phyloP scores from a whole-genome alignment of 1,140 invertebrate genomes.

The Drosophila nannoptera region DNA sequence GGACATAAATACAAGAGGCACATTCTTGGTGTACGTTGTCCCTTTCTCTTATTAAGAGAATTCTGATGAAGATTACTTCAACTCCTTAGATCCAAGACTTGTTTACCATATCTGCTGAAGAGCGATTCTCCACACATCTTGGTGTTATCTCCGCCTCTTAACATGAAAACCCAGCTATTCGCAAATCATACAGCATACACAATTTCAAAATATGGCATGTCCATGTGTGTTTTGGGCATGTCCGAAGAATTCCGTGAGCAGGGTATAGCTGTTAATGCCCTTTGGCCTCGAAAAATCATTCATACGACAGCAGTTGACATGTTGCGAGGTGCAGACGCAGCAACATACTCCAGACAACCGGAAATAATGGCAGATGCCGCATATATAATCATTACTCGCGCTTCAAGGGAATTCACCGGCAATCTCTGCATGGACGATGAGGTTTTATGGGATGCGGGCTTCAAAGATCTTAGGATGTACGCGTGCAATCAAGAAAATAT shows the following conservation, averaged over 20 bases:
- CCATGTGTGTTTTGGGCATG: constrained; percentile 98
- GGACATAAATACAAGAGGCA: constrained; percentile 93
- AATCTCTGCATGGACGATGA: constrained; percentile 97
- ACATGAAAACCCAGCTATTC: constrained; percentile 95
- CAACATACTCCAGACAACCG: constrained; percentile 85
- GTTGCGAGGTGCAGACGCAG: constrained; percentile 95
- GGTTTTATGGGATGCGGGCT: constrained; percentile 87
- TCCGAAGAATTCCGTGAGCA: constrained; percentile 91
- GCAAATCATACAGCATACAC: constrained; percentile 96
- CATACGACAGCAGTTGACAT: constrained; percentile 98
- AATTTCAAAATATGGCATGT: constrained; percentile 99
- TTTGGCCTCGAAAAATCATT: constrained; percentile 97
- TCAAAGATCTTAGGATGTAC: constrained; percentile 92
- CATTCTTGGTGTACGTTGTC: constrained; percentile 90
- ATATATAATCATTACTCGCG: constrained; percentile 89
- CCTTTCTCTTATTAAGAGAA: background rate
- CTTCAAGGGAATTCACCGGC: constrained; percentile 88
- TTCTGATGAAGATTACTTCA: constrained; percentile 47
- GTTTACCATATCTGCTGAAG: constrained; percentile 93
- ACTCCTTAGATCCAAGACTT: constrained; percentile 95
- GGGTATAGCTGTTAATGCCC: constrained; percentile 95
- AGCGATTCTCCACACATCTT: constrained; percentile 96
- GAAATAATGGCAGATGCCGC: constrained; percentile 98
- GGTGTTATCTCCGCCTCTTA: constrained; percentile 96
- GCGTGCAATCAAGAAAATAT: constrained; percentile 87